Conservation (phyloP, 2,888 invertebrate genomes). For the Drosophila seclusa region DNA sequence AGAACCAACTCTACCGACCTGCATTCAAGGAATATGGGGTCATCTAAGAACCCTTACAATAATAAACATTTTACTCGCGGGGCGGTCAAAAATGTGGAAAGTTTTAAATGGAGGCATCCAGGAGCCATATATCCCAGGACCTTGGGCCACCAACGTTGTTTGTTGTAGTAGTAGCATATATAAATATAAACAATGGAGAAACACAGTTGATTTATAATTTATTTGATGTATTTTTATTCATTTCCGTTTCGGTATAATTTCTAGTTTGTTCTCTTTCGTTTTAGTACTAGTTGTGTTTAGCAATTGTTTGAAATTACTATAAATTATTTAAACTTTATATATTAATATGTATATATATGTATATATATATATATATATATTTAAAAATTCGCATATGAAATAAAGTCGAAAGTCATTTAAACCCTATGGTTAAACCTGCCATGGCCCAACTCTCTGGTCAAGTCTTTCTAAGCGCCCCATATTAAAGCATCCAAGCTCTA, state of each 20-base stretch:
- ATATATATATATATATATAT: slow-evolving; percentile 62
- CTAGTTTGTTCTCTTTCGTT: slow-evolving; percentile 80
- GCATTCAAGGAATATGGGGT: not conserved
- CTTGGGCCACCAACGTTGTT: not conserved
- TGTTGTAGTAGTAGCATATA: not conserved
- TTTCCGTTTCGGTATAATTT: slow-evolving; percentile 83
- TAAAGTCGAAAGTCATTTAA: slow-evolving; percentile 76
- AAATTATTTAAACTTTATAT: slow-evolving; percentile 78
- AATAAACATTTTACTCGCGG: not conserved
- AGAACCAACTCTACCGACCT: too few species aligned
- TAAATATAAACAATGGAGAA: not conserved
- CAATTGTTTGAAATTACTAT: slow-evolving; percentile 76
- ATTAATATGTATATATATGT: slow-evolving; percentile 58
- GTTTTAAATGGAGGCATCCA: not conserved
- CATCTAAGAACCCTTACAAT: not conserved
- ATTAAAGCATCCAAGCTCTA: slow-evolving; percentile 41
- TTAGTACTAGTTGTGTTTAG: slow-evolving; percentile 80
- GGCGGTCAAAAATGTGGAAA: not conserved
- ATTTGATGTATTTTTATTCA: slow-evolving; percentile 78
- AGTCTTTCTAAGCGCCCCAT: slow-evolving; percentile 27
- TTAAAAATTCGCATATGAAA: slow-evolving; percentile 81
- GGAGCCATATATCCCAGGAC: not conserved
- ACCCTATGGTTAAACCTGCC: slow-evolving; percentile 46
- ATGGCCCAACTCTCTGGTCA: slow-evolving; percentile 21
- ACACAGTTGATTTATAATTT: slow-evolving; percentile 41